Base-by-base conservation (phyloP, 1,140 invertebrate species). In the Drosophila repleta region DNA sequence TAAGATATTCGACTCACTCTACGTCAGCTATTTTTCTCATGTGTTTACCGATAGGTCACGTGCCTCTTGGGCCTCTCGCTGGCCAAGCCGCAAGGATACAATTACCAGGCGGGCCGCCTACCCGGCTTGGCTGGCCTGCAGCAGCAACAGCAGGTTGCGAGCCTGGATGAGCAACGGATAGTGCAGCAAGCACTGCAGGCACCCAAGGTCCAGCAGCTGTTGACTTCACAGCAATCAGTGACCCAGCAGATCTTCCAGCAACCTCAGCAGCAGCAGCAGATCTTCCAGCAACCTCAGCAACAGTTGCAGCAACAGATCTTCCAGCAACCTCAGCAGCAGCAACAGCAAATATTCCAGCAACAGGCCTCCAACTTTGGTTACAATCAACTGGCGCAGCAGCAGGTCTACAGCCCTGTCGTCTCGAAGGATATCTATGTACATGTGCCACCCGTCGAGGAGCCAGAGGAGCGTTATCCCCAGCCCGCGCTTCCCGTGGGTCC, bases 401-500 rank as follows among this genome's bases (percentile, higher is more conserved):
- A 57, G n/a, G n/a, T 13, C 11, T 61, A 49, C 13, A 63, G 55
- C 43, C 37, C 53, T 3, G 61, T 66, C 13, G 75, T 92, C 39
- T 91, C 90, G n/a, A 92, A 92, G 60, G 84, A 91, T 26, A 90
- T 92, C 29, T 92, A 90, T 64, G 90, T 92, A 37, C 90, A 92
- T 71, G 87, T 90, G 18, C 90, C 91, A 5, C 90, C 91, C 0
- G 72, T 63, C 37, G 90, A 91, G 5, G 82, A 83, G 6, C 26
- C 65, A 0, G 83, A 89, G 45, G 75, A 82, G 21, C 65, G 57
- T 5, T 79, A 74, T 20, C 63, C 63, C 0, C 80, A 73, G 51
- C 75, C 78, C 4, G 49, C 43, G 4, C 46, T 79, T 21, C 81
- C 79, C 1, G 48, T 70, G 3, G 49, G 60, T 3, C 93, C 94